These are phyloP conservation scores for Chiloscyllium plagiosum DNA, from an alignment of 2,113 vertebrate species.

Conservation along the genomic window DNA sequence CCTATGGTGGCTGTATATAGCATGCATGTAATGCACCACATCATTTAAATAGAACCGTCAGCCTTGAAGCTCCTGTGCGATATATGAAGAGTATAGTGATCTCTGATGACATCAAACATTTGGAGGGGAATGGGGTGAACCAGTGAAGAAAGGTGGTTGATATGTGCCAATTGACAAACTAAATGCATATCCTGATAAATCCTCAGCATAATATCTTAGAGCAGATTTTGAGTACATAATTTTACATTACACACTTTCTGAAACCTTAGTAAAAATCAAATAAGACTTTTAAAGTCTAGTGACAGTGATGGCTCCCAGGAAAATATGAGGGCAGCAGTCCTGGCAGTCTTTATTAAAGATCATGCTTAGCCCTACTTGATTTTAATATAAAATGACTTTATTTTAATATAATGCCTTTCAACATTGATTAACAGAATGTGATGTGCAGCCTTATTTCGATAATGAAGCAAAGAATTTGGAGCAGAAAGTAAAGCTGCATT, in stretches of 20 bases:
- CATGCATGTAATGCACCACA: not conserved
- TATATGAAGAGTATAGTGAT: not conserved
- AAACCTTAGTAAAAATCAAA: slow-evolving; percentile 46
- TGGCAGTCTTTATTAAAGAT: slow-evolving; percentile 40
- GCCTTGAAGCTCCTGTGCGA: not conserved
- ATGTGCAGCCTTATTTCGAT: slow-evolving; percentile 40
- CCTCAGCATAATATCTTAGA: not conserved
- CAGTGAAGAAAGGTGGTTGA: not conserved
- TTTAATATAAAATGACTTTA: slow-evolving; percentile 45
- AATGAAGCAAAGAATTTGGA: slow-evolving; percentile 20
- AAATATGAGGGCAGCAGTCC: slow-evolving; percentile 38
- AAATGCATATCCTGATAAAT: slow-evolving; percentile 20
- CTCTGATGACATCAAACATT: not conserved
- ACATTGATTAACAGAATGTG: slow-evolving; percentile 38
- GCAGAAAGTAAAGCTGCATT: not conserved
- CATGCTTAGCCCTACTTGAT: slow-evolving; percentile 39
- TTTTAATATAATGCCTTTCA: slow-evolving; percentile 46
- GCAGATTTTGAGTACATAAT: slow-evolving; percentile 9
- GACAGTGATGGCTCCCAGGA: slow-evolving; percentile 40
- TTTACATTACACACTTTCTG: slow-evolving; percentile 40
- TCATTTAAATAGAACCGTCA: not conserved
- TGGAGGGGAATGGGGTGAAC: not conserved
- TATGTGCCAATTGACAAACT: not conserved
- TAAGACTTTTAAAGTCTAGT: slow-evolving; percentile 38
- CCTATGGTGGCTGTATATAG: not conserved